These are phyloP conservation scores for Noctuana brunneofusca DNA, from an alignment of 2,888 invertebrate genomes.

Conservation along the genomic window DNA sequence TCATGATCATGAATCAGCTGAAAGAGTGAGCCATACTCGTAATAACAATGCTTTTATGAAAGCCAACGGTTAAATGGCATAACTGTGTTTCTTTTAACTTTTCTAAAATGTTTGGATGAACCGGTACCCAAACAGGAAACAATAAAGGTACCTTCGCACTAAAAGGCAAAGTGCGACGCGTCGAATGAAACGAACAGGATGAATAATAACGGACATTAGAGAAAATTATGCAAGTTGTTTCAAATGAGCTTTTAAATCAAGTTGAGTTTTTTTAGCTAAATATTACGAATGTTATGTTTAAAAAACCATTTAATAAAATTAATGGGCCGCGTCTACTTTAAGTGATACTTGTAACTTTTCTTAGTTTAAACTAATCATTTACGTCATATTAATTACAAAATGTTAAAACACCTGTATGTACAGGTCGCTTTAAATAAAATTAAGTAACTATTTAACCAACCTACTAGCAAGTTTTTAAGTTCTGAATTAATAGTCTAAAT, in stretches of 20 bases:
- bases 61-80: constrained; percentile 31
- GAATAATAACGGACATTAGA: constrained; percentile 27
- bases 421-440: no score
- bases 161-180: constrained; percentile 17
- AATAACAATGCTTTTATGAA: constrained; percentile 33
- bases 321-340: background rate
- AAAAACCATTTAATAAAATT: constrained; percentile 1
- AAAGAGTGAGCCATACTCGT: constrained; percentile 26
- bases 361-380: background rate
- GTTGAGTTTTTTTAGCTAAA: constrained; percentile 8
- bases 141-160: constrained; percentile 19
- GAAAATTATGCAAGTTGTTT: constrained; percentile 25
- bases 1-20: constrained; percentile 34
- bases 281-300: background rate
- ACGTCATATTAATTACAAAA: background rate
- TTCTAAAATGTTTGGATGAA: constrained; percentile 32
- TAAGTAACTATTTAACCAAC: no score
- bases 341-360: background rate
- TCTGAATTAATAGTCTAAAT: no score
- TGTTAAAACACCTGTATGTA: background rate
- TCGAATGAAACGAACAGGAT: constrained; percentile 18
- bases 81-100: constrained; percentile 31
- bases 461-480: no score
- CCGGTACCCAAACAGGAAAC: constrained; percentile 31
- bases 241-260: constrained; percentile 17